These are phyloP conservation scores for Saimiri boliviensis DNA, from an alignment of 2,113 vertebrate genomes.

Conservation along the genomic window DNA sequence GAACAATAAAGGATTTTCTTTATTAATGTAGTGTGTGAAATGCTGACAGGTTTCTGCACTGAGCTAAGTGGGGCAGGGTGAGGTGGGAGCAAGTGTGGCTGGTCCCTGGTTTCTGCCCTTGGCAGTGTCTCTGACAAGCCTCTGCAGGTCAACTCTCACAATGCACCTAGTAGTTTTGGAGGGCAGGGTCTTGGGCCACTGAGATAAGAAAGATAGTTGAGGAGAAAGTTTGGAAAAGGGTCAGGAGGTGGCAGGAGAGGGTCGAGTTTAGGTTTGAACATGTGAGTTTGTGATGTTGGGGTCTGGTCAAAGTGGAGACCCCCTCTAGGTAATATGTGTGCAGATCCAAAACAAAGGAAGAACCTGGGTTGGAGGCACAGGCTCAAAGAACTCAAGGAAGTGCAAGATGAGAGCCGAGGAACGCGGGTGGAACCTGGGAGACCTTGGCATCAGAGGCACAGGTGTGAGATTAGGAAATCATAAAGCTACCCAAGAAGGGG, in stretches of 20 bases:
- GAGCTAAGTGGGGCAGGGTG: background rate
- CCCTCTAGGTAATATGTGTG: background rate
- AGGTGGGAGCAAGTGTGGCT: background rate
- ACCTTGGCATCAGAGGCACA: rapidly evolving
- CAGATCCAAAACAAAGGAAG: background rate
- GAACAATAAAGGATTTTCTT: constrained; percentile 1
- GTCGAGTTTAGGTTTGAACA: background rate
- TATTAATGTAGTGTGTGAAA: background rate
- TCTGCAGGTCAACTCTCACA: background rate
- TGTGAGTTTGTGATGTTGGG: background rate
- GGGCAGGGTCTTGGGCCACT: background rate
- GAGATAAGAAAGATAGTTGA: background rate
- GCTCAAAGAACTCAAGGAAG: background rate
- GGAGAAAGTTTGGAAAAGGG: background rate
- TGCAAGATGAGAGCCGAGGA: background rate
- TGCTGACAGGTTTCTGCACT: background rate
- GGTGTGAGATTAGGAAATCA: background rate
- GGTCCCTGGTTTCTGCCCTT: background rate
- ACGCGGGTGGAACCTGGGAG: background rate
- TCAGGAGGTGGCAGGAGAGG: background rate
- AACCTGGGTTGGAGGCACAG: background rate
- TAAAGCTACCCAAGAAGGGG: background rate
- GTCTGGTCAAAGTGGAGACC: background rate
- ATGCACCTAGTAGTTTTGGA: rapidly evolving
- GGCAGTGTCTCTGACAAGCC: too few relatives aligned